A percentile compares a stretch with the other conserved stretches of the same genome.
Conservation (phyloP, 2,797 vertebrate species). For the Chaetodon trifasciatus region DNA sequence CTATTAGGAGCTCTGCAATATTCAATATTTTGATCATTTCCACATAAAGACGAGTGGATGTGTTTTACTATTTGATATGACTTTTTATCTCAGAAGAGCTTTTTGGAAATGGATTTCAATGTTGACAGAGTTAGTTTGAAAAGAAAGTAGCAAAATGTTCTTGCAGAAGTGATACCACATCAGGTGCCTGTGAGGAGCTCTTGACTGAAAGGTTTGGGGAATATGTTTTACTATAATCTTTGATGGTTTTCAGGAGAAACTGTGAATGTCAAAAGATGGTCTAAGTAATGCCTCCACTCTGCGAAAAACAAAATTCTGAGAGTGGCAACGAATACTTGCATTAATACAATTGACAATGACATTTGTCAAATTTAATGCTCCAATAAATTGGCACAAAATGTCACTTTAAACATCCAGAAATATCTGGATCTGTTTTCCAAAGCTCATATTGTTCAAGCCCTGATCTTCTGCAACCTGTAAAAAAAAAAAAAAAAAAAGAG, state of each 20-base stretch:
- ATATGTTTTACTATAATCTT: neutral
- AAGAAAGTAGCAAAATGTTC: neutral
- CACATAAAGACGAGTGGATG: neutral
- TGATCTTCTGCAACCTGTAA: constrained; percentile 23
- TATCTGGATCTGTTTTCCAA: constrained; percentile 23
- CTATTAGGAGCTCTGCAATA: neutral
- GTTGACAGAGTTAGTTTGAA: neutral
- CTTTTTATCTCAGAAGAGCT: neutral
- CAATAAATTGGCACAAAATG: neutral
- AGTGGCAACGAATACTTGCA: neutral
- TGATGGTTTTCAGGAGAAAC: constrained; percentile 6
- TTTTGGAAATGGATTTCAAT: neutral
- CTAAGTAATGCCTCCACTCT: neutral
- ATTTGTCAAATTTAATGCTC: neutral
- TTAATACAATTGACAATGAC: neutral
- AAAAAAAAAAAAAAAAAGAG: neutral
- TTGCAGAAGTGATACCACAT: constrained; percentile 8
- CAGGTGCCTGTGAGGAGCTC: neutral
- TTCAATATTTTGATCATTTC: neutral
- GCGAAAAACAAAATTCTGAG: neutral
- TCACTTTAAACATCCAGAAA: constrained; percentile 1
- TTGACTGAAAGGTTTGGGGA: neutral
- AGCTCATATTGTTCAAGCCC: constrained; percentile 8
- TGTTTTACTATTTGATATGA: neutral
- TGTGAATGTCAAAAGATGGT: neutral